A percentile compares a stretch with the other conserved stretches of the same genome.
phyloP scores from a whole-genome alignment of 2,797 vertebrate genomes.

The Melopsittacus undulatus region DNA sequence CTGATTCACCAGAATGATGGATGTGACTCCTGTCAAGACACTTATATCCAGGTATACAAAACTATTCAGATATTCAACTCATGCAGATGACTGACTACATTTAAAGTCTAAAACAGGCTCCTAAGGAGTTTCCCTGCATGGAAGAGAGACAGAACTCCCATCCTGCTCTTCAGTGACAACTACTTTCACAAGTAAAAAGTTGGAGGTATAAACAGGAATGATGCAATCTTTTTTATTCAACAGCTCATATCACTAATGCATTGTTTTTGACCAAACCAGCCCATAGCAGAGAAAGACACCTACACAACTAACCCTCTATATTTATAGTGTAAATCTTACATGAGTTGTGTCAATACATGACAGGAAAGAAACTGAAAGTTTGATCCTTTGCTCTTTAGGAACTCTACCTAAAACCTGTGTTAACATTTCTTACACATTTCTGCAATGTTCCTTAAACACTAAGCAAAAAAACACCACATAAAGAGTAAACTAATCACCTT shows the following conservation, averaged over 20 bases:
- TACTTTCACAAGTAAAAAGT: neutral
- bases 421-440: neutral
- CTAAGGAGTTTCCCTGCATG: neutral
- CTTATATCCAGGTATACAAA: neutral
- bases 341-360: neutral
- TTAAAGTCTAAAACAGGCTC: neutral
- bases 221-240: neutral
- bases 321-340: neutral
- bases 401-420: neutral
- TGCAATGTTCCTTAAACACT: neutral
- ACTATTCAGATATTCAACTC: neutral
- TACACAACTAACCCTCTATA: neutral
- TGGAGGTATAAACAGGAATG: neutral
- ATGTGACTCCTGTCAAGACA: neutral
- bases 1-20: neutral
- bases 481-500: neutral
- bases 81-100: neutral
- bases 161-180: neutral
- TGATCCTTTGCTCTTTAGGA: neutral
- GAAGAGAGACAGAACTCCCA: neutral
- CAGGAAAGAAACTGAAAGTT: neutral
- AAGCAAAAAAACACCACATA: neutral
- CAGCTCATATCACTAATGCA: neutral
- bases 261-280: neutral
- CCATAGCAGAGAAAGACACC: neutral